Base-by-base conservation (phyloP, 1,140 invertebrate species). In the Reticulitermes speratus region DNA sequence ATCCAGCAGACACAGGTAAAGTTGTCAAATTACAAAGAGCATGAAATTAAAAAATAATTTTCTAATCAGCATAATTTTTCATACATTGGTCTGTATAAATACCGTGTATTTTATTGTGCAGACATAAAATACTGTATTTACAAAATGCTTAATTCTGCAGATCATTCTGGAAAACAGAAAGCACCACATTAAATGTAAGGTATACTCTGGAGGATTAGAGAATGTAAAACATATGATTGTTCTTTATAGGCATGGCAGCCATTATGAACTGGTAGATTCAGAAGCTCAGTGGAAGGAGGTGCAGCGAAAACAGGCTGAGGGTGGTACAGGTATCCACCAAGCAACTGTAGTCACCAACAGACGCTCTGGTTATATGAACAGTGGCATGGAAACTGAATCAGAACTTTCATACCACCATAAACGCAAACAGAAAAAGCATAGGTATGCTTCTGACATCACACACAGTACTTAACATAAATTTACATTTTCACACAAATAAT, bases 241-340 rank as follows among this genome's bases (percentile, higher is more conserved):
- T 75, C 83, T 16, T 87, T 88, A 30, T 69, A 90, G 89, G 48
- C 89, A 89, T 87, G 89, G 88, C 84, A 89, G 88, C 86, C 89
- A 89, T 48, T 90, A 91, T 89, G 95, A 97, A 91, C 91, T 97
- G 84, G 94, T 97, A n/a, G 96, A 97, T 90, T 97, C 96, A 2
- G 96, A 96, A 87, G 94, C 94, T 38, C 96, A 97, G 90, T 97
- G 97, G 96, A 94, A 94, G 88, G 96, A 97, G 90, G 95, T 96
- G 55, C 95, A 97, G 90, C 93, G 94, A 89, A 94, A 95, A 88
- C 94, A 95, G 89, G 93, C 93, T 32, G 93, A 94, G 88, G 92
- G 92, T 32, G 93, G 93, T 84, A 91, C 91, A 82, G 92, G 91
- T 75, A 92, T 94, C 83, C 94, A 95, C 89, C 94, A 95, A 88